A percentile compares a stretch with the other conserved stretches of the same genome.
These are phyloP conservation scores for Heterodera schachtii DNA, from an alignment of 1,140 invertebrate species.

Conservation along the genomic window DNA sequence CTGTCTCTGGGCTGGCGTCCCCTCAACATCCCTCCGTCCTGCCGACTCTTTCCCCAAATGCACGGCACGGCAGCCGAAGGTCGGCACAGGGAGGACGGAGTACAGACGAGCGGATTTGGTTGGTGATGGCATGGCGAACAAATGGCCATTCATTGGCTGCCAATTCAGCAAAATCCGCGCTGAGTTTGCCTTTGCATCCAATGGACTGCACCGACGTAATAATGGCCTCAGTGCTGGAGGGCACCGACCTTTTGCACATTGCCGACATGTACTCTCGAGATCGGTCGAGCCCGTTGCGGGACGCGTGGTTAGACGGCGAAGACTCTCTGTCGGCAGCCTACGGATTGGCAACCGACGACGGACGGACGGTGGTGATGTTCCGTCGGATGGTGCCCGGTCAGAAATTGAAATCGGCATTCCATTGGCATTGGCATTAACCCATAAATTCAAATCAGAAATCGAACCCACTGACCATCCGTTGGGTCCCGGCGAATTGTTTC, in stretches of 20 bases:
- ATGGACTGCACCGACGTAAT: slow-evolving; percentile 53
- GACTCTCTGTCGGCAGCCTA: slow-evolving; percentile 50
- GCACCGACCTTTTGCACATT: slow-evolving; percentile 47
- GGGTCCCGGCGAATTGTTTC: slow-evolving; percentile 48
- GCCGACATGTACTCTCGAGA: slow-evolving; percentile 55
- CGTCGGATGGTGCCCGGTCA: slow-evolving; percentile 44
- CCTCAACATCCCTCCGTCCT: slow-evolving; percentile 43
- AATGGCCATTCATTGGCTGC: too few species aligned
- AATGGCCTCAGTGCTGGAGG: slow-evolving; percentile 47
- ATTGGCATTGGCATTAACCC: background rate
- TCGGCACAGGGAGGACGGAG: background rate
- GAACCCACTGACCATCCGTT: slow-evolving; percentile 53
- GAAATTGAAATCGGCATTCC: background rate
- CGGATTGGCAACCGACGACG: slow-evolving; percentile 42
- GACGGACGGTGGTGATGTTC: slow-evolving; percentile 51
- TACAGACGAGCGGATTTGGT: slow-evolving; percentile 29
- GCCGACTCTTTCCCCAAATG: slow-evolving; percentile 49
- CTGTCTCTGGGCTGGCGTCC: slow-evolving; percentile 50
- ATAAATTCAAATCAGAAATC: slow-evolving; percentile 46
- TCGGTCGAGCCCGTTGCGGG: slow-evolving; percentile 48
- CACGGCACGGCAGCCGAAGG: background rate
- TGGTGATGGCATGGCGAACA: too few species aligned
- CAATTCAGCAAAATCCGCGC: slow-evolving; percentile 15
- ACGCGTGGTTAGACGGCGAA: slow-evolving; percentile 48
- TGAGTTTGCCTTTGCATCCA: slow-evolving; percentile 46